Base-by-base conservation (phyloP, 2,113 vertebrate species). In the Athene cunicularia region DNA sequence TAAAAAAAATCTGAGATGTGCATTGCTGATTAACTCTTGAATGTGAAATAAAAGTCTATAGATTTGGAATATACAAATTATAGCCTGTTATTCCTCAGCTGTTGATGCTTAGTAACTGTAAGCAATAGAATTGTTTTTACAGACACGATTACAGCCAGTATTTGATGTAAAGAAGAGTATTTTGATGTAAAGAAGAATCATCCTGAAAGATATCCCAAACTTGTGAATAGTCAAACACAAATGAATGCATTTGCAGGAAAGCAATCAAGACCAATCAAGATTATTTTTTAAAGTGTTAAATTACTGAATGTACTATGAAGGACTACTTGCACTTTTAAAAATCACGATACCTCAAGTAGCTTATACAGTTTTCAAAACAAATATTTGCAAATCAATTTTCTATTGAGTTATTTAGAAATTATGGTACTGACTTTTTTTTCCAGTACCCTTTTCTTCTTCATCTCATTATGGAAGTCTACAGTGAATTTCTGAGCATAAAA, bases 281-380 rank as follows among this genome's bases (percentile, higher is more conserved):
- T 11, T 22, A 9, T n/a, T 75, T 64, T 56, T 80, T 60, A 22
- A 14, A 32, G 67, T 47, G 41, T 32, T 71, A 59, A 92, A 66
- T 89, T 91, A 94, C 23, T 59, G 37, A 86, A 86, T 19, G 20
- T 45, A 80, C 32, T 41, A 47, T 22, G 49, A 92, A 50, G 39
- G 71, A 62, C 39, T 70, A 66, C 16, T 45, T 79, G 23, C 0
- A 0, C 23, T 87, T 94, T 71, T 35, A 47, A 91, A 77, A 77
- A 47, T 1, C 74, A n/a, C 0, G 0, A 55, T 59, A 81, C 9
- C 77, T 12, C 15, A 67, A 77, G 52, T 28, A 81, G 33, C 2
- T 89, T 79, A n/a, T 27, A 60, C 17, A 47, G 45, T 33, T 79
- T 91, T 85, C 56, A 56, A 64, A 79, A 71, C 16, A 74, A 86